Conservation (phyloP, 2,797 vertebrate species). For the Selene dorsalis region DNA sequence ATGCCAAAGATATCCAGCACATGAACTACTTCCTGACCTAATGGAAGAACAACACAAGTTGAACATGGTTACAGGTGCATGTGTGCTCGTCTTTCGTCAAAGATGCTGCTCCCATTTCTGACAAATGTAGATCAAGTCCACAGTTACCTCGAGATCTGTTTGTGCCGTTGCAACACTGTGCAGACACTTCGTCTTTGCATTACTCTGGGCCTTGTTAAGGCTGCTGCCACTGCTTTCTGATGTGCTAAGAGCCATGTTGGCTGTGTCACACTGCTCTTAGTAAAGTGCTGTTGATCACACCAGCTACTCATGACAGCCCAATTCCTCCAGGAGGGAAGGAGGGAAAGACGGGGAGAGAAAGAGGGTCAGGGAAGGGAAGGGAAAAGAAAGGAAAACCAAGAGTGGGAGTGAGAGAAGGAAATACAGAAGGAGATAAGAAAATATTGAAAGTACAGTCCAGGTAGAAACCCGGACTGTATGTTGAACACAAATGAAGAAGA, state of each 20-base stretch:
- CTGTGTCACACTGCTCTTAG: slow-evolving; percentile 59
- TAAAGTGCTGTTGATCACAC: slow-evolving; percentile 73
- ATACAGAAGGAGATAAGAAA: slow-evolving; percentile 1
- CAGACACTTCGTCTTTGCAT: slow-evolving; percentile 56
- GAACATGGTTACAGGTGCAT: slow-evolving; percentile 25
- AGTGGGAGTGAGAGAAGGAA: neutral
- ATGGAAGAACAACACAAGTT: slow-evolving; percentile 36
- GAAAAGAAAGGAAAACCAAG: neutral
- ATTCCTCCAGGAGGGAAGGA: slow-evolving; percentile 60
- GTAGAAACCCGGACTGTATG: slow-evolving; percentile 8
- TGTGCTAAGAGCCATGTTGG: slow-evolving; percentile 59
- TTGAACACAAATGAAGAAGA: slow-evolving; percentile 36
- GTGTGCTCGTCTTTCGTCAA: slow-evolving; percentile 20
- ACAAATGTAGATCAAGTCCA: slow-evolving; percentile 43
- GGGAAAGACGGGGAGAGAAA: neutral
- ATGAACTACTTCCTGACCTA: slow-evolving; percentile 42
- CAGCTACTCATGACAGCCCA: slow-evolving; percentile 67
- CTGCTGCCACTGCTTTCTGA: slow-evolving; percentile 59
- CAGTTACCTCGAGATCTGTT: slow-evolving; percentile 26
- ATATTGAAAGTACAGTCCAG: too few species aligned
- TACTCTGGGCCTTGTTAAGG: slow-evolving; percentile 57
- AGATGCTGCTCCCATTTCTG: slow-evolving; percentile 6
- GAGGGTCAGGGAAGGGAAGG: neutral
- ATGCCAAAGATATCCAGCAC: slow-evolving; percentile 39
- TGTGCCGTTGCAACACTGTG: slow-evolving; percentile 25